Conservation (phyloP, 2,888 invertebrate genomes). For the Hirtodrosophila histrioides region DNA sequence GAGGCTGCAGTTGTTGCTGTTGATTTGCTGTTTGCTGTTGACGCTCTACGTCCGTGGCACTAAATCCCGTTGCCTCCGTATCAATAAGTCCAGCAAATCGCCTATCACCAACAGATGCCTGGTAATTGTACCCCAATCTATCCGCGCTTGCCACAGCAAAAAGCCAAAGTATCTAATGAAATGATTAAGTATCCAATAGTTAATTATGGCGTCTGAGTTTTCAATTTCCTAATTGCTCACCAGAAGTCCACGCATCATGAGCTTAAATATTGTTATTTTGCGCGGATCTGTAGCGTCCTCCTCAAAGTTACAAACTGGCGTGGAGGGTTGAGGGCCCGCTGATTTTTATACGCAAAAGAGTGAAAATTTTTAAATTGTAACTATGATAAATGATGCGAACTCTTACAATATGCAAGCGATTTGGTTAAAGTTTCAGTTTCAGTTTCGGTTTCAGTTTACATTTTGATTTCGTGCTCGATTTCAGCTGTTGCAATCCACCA, state of each 20-base stretch:
- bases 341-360: conserved; percentile 65
- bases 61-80: conserved; percentile 68
- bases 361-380: conserved; percentile 56
- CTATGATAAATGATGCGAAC: conserved; percentile 69
- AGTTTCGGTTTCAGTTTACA: conserved; percentile 35
- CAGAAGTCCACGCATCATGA: conserved; percentile 87
- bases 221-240: conserved; percentile 51
- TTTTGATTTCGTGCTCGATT: conserved; percentile 41
- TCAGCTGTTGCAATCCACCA: conserved; percentile 59
- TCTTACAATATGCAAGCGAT: conserved; percentile 51
- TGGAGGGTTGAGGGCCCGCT: conserved; percentile 20
- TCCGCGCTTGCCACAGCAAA: conserved; percentile 57
- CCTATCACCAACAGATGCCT: conserved; percentile 44
- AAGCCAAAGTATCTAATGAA: conserved; percentile 58
- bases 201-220: conserved; percentile 1
- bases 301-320: conserved; percentile 54
- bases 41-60: conserved; percentile 31
- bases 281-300: conserved; percentile 40
- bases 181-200: neutral
- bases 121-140: conserved; percentile 74
- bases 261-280: conserved; percentile 14
- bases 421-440: conserved; percentile 49
- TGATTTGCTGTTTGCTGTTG: conserved; percentile 16
- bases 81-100: conserved; percentile 67
- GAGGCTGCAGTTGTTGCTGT: conserved; percentile 11